Evolutionary conservation across 2,113 vertebrate species (phyloP).

Genomic region (Aphyosemion australe): DNA sequence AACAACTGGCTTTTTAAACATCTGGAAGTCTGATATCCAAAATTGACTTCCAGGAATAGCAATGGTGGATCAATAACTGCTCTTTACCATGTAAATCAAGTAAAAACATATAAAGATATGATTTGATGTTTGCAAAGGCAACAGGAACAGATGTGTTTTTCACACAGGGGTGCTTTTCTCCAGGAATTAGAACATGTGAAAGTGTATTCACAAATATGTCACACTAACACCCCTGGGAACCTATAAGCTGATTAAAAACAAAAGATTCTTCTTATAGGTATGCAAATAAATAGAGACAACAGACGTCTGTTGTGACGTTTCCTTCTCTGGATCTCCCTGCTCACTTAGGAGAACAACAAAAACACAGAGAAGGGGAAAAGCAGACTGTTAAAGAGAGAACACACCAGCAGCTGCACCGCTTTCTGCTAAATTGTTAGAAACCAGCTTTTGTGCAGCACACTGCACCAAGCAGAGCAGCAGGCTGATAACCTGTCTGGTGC

Average conservation of each 20-base stretch:
- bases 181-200: not conserved
- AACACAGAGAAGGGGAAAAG: slow-evolving; percentile 4
- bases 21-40: not conserved
- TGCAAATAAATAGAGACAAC: slow-evolving; percentile 11
- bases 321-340: slow-evolving; percentile 16
- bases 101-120: slow-evolving; percentile 6
- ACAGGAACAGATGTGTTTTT: not conserved
- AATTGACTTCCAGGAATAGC: not conserved
- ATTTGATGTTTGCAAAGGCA: not conserved
- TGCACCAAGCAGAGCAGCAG: slow-evolving; percentile 16
- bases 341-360: slow-evolving; percentile 25
- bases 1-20: slow-evolving; percentile 9
- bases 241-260: slow-evolving; percentile 4
- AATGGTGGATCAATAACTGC: slow-evolving; percentile 8
- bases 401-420: not conserved
- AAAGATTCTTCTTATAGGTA: too few relatives aligned
- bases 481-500: not conserved
- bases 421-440: slow-evolving; percentile 2
- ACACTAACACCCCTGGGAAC: not conserved
- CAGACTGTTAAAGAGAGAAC: not conserved
- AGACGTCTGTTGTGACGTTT: slow-evolving; percentile 20
- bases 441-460: slow-evolving; percentile 2
- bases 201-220: not conserved
- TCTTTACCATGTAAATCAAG: slow-evolving; percentile 26
- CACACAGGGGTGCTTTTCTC: too few relatives aligned